Conservation (phyloP, 2,113 vertebrate genomes). For the Mastomys natalensis region DNA sequence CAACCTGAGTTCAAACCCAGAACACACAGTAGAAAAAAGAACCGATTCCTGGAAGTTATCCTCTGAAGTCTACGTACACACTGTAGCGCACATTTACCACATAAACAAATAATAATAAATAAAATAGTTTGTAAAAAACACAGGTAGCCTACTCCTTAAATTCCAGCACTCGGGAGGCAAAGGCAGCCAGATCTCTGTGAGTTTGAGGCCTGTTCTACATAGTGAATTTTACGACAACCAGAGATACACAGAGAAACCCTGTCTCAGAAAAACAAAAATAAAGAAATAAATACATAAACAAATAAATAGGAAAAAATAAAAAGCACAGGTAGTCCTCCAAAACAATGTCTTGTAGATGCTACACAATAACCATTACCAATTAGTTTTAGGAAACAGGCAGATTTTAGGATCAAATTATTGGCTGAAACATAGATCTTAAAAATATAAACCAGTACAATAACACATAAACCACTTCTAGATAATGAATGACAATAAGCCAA, state of each 20-base stretch:
- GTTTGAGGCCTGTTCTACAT: background rate
- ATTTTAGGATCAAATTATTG: slow-evolving; percentile 14
- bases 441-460: background rate
- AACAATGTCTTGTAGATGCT: background rate
- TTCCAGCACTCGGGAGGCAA: background rate
- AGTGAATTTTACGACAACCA: background rate
- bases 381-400: slow-evolving; percentile 3
- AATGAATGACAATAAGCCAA: background rate
- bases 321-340: background rate
- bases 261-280: background rate
- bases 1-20: background rate
- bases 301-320: background rate
- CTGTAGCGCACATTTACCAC: background rate
- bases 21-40: background rate
- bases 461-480: slow-evolving; percentile 17
- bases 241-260: background rate
- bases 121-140: background rate
- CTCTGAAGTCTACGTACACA: background rate
- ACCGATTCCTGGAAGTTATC: background rate
- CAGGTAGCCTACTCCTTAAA: background rate
- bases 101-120: background rate
- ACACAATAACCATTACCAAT: background rate
- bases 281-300: background rate
- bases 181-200: background rate
- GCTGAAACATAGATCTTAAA: slow-evolving; percentile 4